Percentiles rank a stretch among this genome's conserved stretches.
These are phyloP conservation scores for Smithornis capensis DNA, from an alignment of 2,113 vertebrate genomes.

Conservation along the genomic window DNA sequence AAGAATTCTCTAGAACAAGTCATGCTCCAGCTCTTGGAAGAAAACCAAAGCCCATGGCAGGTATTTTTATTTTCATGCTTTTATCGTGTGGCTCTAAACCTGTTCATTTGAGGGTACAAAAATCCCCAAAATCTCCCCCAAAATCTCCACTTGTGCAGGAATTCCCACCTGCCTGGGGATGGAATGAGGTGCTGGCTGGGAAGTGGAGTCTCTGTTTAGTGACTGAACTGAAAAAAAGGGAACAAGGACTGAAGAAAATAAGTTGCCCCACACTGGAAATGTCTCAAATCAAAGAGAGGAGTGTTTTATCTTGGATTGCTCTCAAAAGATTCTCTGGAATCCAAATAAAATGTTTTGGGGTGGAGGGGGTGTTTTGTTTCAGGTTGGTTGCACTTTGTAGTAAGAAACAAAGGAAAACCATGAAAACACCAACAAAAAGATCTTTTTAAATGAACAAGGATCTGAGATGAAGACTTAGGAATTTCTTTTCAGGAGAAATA, in stretches of 20 bases:
- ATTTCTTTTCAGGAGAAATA: background rate
- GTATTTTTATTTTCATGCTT: slow-evolving; percentile 46
- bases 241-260: background rate
- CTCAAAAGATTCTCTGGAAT: slow-evolving; percentile 18
- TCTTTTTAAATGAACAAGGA: background rate
- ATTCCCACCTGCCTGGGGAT: background rate
- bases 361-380: slow-evolving; percentile 7
- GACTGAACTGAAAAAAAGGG: background rate
- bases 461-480: background rate
- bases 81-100: background rate
- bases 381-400: slow-evolving; percentile 35
- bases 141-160: background rate
- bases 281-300: background rate
- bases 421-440: background rate
- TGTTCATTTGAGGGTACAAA: background rate
- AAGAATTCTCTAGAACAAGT: background rate
- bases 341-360: background rate
- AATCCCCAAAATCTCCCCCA: background rate
- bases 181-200: background rate
- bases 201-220: background rate
- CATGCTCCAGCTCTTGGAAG: background rate
- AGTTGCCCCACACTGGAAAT: background rate
- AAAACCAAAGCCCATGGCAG: slow-evolving; percentile 15
- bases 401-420: slow-evolving; percentile 45
- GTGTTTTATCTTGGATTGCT: background rate